Evolutionary conservation across 1,140 invertebrate species (phyloP).

Genomic region (Drosophila pectinifera): DNA sequence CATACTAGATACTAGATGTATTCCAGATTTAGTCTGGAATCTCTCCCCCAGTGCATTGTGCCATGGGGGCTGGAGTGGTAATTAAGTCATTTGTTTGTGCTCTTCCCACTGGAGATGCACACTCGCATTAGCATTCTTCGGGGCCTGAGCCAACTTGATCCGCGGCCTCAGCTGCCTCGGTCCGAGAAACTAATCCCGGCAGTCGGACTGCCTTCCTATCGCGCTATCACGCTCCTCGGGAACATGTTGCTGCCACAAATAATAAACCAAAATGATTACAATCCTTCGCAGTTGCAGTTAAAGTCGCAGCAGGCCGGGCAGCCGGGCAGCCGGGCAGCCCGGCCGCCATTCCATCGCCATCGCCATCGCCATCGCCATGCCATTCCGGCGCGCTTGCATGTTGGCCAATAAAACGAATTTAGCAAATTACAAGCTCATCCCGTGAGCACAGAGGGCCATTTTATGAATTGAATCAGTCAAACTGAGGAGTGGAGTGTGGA

Average conservation of each 20-base stretch:
- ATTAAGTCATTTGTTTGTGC: slow-evolving; percentile 77
- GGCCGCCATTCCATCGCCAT: slow-evolving; percentile 22
- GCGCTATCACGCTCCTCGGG: slow-evolving; percentile 18
- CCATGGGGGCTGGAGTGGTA: slow-evolving; percentile 37
- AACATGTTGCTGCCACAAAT: slow-evolving; percentile 67
- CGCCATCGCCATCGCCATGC: slow-evolving; percentile 21
- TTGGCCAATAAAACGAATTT: slow-evolving; percentile 82
- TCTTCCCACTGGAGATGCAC: slow-evolving; percentile 27
- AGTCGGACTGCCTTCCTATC: slow-evolving; percentile 27
- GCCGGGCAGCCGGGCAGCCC: slow-evolving; percentile 7
- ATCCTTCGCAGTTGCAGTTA: slow-evolving; percentile 43
- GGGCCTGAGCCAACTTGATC: slow-evolving; percentile 13
- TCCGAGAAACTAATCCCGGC: slow-evolving; percentile 36
- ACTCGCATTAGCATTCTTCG: slow-evolving; percentile 44
- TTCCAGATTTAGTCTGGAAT: too few relatives aligned
- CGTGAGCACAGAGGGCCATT: slow-evolving; percentile 51
- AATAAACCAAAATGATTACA: slow-evolving; percentile 81
- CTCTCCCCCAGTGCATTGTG: slow-evolving; percentile 7
- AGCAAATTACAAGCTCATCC: slow-evolving; percentile 82
- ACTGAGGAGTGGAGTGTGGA: slow-evolving; percentile 36
- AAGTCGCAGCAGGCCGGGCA: slow-evolving; percentile 1
- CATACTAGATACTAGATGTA: not conserved
- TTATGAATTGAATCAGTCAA: slow-evolving; percentile 84
- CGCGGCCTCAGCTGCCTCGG: slow-evolving; percentile 15
- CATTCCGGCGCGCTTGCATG: slow-evolving; percentile 68